Conservation (phyloP, 1,140 invertebrate species). For the Acromyrmex charruanus region DNA sequence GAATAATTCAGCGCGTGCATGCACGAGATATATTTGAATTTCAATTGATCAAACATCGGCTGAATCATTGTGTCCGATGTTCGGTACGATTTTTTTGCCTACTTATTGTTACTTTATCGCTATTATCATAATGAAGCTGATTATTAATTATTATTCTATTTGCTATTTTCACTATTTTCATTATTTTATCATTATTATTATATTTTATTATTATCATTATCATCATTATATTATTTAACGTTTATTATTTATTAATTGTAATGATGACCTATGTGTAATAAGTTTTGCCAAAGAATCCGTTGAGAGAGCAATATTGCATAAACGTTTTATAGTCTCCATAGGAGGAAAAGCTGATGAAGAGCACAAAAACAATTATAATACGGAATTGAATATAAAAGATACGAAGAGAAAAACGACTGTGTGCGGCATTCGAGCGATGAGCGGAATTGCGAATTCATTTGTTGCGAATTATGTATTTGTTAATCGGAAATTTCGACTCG, state of each 20-base stretch:
- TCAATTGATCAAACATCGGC: slow-evolving; percentile 28
- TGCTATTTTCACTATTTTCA: slow-evolving; percentile 78
- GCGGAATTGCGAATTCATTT: slow-evolving; percentile 21
- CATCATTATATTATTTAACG: slow-evolving; percentile 83
- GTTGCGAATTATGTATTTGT: slow-evolving; percentile 53
- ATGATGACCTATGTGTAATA: slow-evolving; percentile 86
- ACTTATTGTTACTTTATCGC: slow-evolving; percentile 83
- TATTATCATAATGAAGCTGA: slow-evolving; percentile 79
- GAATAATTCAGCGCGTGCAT: slow-evolving; percentile 26
- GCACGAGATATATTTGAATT: slow-evolving; percentile 32
- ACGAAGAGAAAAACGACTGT: slow-evolving; percentile 52
- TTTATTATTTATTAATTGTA: slow-evolving; percentile 86
- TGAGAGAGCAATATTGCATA: slow-evolving; percentile 81
- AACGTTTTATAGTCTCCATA: slow-evolving; percentile 75
- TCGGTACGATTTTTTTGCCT: slow-evolving; percentile 69
- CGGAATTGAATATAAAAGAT: slow-evolving; percentile 51
- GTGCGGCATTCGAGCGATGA: slow-evolving; percentile 63
- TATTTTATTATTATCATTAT: slow-evolving; percentile 79
- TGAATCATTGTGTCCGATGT: slow-evolving; percentile 61
- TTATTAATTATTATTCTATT: slow-evolving; percentile 79
- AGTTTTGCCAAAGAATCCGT: slow-evolving; percentile 86
- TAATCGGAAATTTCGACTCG: slow-evolving; percentile 67
- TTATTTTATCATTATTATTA: slow-evolving; percentile 75
- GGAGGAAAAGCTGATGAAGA: slow-evolving; percentile 62
- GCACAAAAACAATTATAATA: slow-evolving; percentile 38